Conservation (phyloP, 2,797 vertebrate species). For the Aldrovandia affinis region DNA sequence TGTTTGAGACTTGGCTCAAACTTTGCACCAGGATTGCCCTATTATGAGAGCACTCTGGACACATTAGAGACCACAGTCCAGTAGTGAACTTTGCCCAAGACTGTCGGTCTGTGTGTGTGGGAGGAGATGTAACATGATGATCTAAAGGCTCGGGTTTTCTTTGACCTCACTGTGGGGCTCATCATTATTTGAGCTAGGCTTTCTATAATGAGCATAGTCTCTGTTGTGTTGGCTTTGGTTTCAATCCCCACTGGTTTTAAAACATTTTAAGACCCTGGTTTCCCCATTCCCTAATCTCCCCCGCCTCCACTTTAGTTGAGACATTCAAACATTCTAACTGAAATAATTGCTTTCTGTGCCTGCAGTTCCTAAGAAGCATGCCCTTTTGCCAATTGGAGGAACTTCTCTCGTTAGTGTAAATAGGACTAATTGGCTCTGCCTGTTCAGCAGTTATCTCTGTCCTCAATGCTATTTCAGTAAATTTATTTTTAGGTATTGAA, state of each 20-base stretch:
- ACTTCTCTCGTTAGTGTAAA: not conserved
- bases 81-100: too few relatives aligned
- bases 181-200: not conserved
- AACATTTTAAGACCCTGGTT: not conserved
- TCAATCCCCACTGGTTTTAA: not conserved
- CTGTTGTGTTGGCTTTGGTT: not conserved
- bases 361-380: not conserved
- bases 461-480: not conserved
- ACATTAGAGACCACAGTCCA: too few relatives aligned
- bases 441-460: not conserved
- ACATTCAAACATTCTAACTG: not conserved
- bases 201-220: not conserved
- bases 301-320: not conserved
- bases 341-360: not conserved
- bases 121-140: too few relatives aligned
- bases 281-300: not conserved
- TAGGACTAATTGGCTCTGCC: not conserved
- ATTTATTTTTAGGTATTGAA: not conserved
- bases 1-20: too few relatives aligned
- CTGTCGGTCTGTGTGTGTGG: too few relatives aligned
- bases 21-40: too few relatives aligned
- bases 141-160: too few relatives aligned
- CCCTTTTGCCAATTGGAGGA: not conserved
- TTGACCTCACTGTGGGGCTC: not conserved
- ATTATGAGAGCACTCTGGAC: too few relatives aligned